phyloP scores from a whole-genome alignment of 2,888 invertebrate genomes.

The Junonia oenone region DNA sequence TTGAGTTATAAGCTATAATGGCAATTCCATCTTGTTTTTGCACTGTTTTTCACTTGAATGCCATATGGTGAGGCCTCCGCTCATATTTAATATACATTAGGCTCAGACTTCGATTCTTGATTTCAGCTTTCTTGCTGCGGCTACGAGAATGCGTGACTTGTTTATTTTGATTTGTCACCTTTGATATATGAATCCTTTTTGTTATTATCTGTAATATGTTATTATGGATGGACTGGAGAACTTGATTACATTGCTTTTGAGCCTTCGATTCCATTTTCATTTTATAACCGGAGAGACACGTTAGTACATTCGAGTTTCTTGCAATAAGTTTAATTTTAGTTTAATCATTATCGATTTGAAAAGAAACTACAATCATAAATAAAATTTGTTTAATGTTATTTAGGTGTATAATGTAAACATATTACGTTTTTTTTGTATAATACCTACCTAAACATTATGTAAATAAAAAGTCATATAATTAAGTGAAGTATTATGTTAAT shows the following conservation, averaged over 20 bases:
- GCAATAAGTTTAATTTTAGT: constrained; percentile 12
- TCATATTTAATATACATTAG: constrained; percentile 74
- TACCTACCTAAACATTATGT: too few species aligned
- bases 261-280: constrained; percentile 35
- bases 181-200: constrained; percentile 69
- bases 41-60: constrained; percentile 69
- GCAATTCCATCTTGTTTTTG: constrained; percentile 71
- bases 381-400: too few species aligned
- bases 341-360: constrained; percentile 11
- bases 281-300: constrained; percentile 20
- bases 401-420: too few species aligned
- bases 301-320: constrained; percentile 6
- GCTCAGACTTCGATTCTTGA: constrained; percentile 54
- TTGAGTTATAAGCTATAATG: constrained; percentile 78
- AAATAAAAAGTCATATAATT: too few species aligned
- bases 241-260: constrained; percentile 48
- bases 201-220: constrained; percentile 57
- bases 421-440: not conserved
- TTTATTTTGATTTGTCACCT: constrained; percentile 75
- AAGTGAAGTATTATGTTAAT: too few species aligned
- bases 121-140: constrained; percentile 58
- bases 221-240: constrained; percentile 49
- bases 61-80: constrained; percentile 47
- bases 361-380: too few species aligned
- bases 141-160: constrained; percentile 61